These are phyloP conservation scores for Epicampocera succincta DNA, from an alignment of 2,888 invertebrate genomes.

Conservation along the genomic window DNA sequence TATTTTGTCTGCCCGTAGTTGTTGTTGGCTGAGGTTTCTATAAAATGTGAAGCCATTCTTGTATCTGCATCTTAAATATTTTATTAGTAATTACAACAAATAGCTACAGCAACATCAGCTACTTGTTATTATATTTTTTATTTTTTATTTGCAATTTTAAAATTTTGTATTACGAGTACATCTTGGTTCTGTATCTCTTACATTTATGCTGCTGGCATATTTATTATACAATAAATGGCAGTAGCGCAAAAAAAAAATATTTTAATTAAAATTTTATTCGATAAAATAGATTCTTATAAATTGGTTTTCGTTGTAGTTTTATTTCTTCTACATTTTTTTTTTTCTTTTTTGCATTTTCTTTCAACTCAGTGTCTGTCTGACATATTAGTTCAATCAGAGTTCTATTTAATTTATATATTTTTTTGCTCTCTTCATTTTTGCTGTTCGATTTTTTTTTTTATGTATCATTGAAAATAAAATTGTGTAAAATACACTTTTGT, in stretches of 20 bases:
- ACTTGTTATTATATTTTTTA: constrained; percentile 60
- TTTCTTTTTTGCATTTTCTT: constrained; percentile 27
- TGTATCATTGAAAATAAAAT: constrained; percentile 12
- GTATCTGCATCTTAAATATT: constrained; percentile 65
- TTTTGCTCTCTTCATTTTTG: constrained; percentile 6
- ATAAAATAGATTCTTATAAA: constrained; percentile 69
- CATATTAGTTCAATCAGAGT: constrained; percentile 67
- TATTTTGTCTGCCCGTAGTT: constrained; percentile 46
- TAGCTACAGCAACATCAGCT: constrained; percentile 62
- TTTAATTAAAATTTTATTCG: constrained; percentile 70
- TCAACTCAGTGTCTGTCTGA: constrained; percentile 52
- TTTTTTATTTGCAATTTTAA: constrained; percentile 37
- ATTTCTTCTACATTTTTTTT: not conserved
- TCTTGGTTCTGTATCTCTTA: constrained; percentile 52
- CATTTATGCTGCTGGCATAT: constrained; percentile 66
- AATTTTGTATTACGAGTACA: constrained; percentile 30
- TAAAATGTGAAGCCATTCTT: constrained; percentile 31
- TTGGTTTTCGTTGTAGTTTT: constrained; percentile 55
- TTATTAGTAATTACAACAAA: constrained; percentile 69
- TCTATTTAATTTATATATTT: constrained; percentile 52
- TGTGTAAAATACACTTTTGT: not conserved
- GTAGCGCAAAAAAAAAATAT: constrained; percentile 54
- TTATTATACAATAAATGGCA: constrained; percentile 57
- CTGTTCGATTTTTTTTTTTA: constrained; percentile 24
- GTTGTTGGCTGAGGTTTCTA: constrained; percentile 40